Percentiles rank a stretch among this genome's conserved stretches.
Evolutionary conservation across 2,888 invertebrate genomes (phyloP).

Genomic region (Trachelus tabidus): DNA sequence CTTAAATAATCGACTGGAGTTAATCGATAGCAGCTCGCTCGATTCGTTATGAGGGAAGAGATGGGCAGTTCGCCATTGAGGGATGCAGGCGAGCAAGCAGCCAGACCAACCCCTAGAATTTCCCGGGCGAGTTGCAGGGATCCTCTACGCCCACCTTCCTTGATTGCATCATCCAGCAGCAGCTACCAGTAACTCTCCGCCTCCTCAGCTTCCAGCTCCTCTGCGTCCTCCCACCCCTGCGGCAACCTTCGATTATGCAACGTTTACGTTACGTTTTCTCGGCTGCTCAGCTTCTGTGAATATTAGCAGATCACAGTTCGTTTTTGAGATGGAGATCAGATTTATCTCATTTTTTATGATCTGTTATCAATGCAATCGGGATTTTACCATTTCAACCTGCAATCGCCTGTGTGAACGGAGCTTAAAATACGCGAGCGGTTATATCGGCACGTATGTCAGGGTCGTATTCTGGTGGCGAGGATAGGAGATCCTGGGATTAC

Average conservation of each 20-base stretch:
- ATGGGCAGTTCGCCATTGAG: neutral
- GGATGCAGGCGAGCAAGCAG: neutral
- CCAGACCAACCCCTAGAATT: slow-evolving; percentile 17
- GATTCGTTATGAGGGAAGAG: slow-evolving; percentile 3
- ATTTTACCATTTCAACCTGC: too few species aligned
- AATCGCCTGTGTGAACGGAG: neutral
- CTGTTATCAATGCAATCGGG: too few species aligned
- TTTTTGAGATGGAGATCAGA: too few species aligned
- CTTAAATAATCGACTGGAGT: too few species aligned
- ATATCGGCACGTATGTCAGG: too few species aligned
- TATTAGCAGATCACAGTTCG: too few species aligned
- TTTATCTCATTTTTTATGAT: too few species aligned
- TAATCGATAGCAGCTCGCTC: neutral
- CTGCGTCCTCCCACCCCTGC: neutral
- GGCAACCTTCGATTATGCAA: neutral
- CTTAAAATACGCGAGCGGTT: neutral
- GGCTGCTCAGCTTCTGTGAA: neutral
- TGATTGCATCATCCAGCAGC: slow-evolving; percentile 18
- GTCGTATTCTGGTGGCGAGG: too few species aligned
- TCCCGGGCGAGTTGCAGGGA: slow-evolving; percentile 27
- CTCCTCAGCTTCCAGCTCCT: neutral
- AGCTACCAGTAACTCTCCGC: neutral
- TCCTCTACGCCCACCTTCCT: slow-evolving; percentile 18
- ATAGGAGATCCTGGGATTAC: too few species aligned
- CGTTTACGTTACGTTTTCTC: neutral